Evolutionary conservation across 2,888 invertebrate species (phyloP).

Genomic region (Drosophila bunnanda): DNA sequence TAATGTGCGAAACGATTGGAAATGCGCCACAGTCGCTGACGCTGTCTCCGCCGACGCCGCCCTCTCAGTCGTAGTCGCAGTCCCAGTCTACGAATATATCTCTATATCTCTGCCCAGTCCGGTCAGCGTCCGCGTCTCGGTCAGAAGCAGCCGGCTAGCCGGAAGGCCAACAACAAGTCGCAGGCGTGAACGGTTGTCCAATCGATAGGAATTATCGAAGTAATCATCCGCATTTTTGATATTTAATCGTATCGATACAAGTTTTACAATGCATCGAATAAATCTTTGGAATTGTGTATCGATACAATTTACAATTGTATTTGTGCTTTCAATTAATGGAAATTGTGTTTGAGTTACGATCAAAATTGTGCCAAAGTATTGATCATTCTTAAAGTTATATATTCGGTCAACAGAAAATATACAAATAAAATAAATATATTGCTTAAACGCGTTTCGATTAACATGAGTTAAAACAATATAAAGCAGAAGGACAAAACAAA

Average conservation of each 20-base stretch:
- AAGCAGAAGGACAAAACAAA: neutral
- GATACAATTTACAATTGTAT: neutral
- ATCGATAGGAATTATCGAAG: slow-evolving; percentile 81
- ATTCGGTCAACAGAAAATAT: neutral
- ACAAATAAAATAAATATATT: neutral
- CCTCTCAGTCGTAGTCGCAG: slow-evolving; percentile 26
- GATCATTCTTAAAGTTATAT: neutral
- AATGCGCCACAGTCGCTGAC: slow-evolving; percentile 66
- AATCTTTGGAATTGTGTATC: neutral
- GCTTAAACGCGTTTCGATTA: neutral
- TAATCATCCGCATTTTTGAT: slow-evolving; percentile 1
- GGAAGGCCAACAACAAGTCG: slow-evolving; percentile 68
- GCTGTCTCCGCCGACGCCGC: slow-evolving; percentile 37
- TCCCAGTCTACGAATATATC: slow-evolving; percentile 21
- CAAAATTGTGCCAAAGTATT: neutral
- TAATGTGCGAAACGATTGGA: slow-evolving; percentile 80
- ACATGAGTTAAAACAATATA: neutral
- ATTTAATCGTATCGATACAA: neutral
- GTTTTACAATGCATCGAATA: neutral
- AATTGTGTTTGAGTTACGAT: neutral
- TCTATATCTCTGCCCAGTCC: slow-evolving; percentile 46
- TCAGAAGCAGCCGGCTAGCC: slow-evolving; percentile 70
- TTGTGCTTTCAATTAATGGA: neutral
- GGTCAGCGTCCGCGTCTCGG: slow-evolving; percentile 73
- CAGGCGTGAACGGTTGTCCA: slow-evolving; percentile 42